Conservation (phyloP, 2,797 vertebrate species). For the Oryzias sinensis region DNA sequence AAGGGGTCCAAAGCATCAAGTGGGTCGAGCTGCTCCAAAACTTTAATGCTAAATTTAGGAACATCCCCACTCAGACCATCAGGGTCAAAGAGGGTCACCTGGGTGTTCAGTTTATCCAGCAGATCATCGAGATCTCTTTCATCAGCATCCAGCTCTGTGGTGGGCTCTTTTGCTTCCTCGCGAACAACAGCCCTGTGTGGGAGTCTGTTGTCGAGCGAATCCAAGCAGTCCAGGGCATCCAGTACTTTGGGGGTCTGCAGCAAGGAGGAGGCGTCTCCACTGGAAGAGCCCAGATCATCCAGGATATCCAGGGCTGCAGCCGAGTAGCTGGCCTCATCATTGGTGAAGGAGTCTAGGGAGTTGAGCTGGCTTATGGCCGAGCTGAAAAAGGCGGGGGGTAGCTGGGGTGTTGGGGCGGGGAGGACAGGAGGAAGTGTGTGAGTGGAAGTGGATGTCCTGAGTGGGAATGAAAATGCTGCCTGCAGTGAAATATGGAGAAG, state of each 20-base stretch:
- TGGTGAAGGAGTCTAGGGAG: conserved; percentile 81
- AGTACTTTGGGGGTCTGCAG: conserved; percentile 52
- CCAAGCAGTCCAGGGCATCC: conserved; percentile 68
- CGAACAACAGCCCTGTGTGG: conserved; percentile 1
- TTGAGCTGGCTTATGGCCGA: conserved; percentile 80
- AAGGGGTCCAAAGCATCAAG: conserved; percentile 84
- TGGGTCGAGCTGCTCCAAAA: conserved; percentile 31
- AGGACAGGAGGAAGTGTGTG: conserved; percentile 63
- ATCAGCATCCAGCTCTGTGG: not conserved
- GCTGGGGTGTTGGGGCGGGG: conserved; percentile 79
- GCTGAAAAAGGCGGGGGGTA: conserved; percentile 89
- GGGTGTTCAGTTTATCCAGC: conserved; percentile 63
- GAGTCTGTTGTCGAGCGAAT: conserved; percentile 53
- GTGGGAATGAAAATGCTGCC: conserved; percentile 38
- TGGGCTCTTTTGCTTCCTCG: not conserved
- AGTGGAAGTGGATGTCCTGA: not conserved
- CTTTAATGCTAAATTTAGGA: not conserved
- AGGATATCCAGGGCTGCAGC: conserved; percentile 61
- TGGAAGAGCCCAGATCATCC: conserved; percentile 54
- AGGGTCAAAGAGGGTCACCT: conserved; percentile 56
- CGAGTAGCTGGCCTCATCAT: not conserved
- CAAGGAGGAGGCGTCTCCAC: conserved; percentile 22
- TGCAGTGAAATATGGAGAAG: conserved; percentile 18
- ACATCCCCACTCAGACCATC: not conserved
- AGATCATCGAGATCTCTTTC: conserved; percentile 40